A percentile compares a stretch with the other conserved stretches of the same genome.
phyloP scores from a whole-genome alignment of 2,113 vertebrate genomes.

The Misgurnus anguillicaudatus region DNA sequence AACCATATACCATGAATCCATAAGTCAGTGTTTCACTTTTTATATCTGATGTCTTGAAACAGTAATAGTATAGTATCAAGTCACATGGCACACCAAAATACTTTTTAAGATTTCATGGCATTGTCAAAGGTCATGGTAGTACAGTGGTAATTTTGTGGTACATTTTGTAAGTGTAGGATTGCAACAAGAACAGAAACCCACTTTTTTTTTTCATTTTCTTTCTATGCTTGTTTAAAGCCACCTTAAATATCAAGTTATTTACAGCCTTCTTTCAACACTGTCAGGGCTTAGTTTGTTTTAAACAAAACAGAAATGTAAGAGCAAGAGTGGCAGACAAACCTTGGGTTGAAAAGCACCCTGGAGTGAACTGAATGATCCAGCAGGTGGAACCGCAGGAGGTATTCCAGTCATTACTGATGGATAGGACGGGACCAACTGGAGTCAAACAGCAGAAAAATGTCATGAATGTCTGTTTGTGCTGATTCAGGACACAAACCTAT shows the following conservation, averaged over 20 bases:
- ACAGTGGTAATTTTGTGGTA: background rate
- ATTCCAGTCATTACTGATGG: constrained; percentile 79
- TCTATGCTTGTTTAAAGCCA: constrained; percentile 9
- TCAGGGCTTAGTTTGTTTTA: background rate
- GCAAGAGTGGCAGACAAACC: constrained; percentile 66
- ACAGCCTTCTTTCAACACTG: background rate
- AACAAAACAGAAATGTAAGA: constrained; percentile 11
- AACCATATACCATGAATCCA: background rate
- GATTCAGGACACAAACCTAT: background rate
- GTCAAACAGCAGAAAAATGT: constrained; percentile 26
- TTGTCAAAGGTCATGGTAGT: background rate
- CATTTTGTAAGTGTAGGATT: constrained; percentile 2
- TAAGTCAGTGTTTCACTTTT: background rate
- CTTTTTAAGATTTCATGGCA: background rate
- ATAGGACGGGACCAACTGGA: constrained; percentile 81
- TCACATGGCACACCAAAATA: no score
- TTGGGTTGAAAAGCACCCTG: constrained; percentile 85
- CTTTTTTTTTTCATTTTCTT: background rate
- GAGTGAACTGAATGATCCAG: constrained; percentile 83
- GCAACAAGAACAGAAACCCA: background rate
- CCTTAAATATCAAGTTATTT: constrained; percentile 21
- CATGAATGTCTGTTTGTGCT: constrained; percentile 9
- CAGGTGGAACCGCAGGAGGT: constrained; percentile 81
- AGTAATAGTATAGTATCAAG: no score
- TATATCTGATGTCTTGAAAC: background rate